Base-by-base conservation (phyloP, 2,888 invertebrate species). In the Drosophila leonis region DNA sequence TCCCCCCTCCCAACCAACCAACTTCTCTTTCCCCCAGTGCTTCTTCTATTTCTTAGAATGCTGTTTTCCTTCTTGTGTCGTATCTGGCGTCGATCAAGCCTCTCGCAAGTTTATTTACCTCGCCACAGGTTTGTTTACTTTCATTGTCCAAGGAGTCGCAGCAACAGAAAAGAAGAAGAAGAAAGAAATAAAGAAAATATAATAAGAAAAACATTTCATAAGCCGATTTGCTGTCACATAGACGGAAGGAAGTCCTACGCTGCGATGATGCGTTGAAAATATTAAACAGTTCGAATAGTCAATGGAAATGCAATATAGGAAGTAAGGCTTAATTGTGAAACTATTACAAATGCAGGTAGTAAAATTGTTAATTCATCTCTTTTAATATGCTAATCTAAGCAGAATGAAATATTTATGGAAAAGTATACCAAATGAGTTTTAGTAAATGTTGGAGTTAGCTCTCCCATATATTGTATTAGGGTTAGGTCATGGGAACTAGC, bases 101-200 rank as follows among this genome's bases (percentile, higher is more conserved):
- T 67, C 75, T 13, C 39, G 65, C 66, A 85, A 85, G 84, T 85
- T 87, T 85, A 80, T 78, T 82, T 78, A 82, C 88, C 83, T 71
- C 71, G 42, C 55, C 80, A 68, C 74, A 75, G 70, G 69, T 71
- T 68, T 68, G 70, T 69, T 73, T 79, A 78, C 78, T 67, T 74
- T 74, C 77, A 59, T 64, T 49, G 49, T 59, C 39, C 31, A 46
- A 42, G 68, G 56, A 71, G 54, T 27, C 41, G 9, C 31, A 15
- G 48, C 51, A 39, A 41, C 49, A 37, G 13, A n/a, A 51, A 56
- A 65, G 65, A 61, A 51, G 41, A 20, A 37, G 35, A 37, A 27
- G 20, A 48, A 20, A 42, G 24, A 15, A n/a, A 35, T 20, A 35
- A 35, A 10, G 18, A 54, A 49, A 55, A 51, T 48, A 66, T 51